phyloP scores from a whole-genome alignment of 2,113 vertebrate species.

The Leucosticte australis region DNA sequence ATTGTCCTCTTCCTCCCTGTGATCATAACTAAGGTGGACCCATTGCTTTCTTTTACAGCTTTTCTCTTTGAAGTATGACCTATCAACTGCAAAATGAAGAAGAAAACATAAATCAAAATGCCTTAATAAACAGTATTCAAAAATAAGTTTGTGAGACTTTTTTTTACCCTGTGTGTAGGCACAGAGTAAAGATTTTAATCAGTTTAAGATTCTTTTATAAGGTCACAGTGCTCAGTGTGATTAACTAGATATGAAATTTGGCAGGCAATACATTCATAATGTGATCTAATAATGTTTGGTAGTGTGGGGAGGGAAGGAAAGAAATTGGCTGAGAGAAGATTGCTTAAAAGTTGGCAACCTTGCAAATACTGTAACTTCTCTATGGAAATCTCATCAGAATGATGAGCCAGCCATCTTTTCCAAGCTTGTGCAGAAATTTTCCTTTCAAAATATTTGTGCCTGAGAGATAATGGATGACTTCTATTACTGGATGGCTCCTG shows the following conservation, averaged over 20 bases:
- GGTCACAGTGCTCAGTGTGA: slow-evolving; percentile 54
- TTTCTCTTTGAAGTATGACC: slow-evolving; percentile 15
- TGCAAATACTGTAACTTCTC: slow-evolving; percentile 45
- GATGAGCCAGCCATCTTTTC: slow-evolving; percentile 29
- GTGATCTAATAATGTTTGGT: slow-evolving; percentile 70
- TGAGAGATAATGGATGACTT: slow-evolving; percentile 12
- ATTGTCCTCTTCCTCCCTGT: background rate
- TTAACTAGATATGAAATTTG: slow-evolving; percentile 62
- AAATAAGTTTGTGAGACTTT: slow-evolving; percentile 14
- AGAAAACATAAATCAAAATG: background rate
- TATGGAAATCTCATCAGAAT: slow-evolving; percentile 51
- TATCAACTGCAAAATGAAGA: slow-evolving; percentile 30
- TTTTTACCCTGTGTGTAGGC: slow-evolving; percentile 1
- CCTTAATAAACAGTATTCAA: slow-evolving; percentile 27
- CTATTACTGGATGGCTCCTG: slow-evolving; percentile 20
- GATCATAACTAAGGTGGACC: background rate
- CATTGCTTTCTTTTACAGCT: slow-evolving; percentile 4
- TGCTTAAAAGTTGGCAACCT: slow-evolving; percentile 58
- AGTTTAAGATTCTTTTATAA: slow-evolving; percentile 60
- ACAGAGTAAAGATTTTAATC: slow-evolving; percentile 64
- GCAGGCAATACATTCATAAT: slow-evolving; percentile 35
- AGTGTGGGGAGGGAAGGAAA: background rate
- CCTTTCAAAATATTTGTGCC: slow-evolving; percentile 47
- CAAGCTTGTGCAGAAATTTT: background rate
- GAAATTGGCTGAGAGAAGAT: slow-evolving; percentile 31